phyloP scores from a whole-genome alignment of 2,113 vertebrate species.

The Phodopus roborovskii region DNA sequence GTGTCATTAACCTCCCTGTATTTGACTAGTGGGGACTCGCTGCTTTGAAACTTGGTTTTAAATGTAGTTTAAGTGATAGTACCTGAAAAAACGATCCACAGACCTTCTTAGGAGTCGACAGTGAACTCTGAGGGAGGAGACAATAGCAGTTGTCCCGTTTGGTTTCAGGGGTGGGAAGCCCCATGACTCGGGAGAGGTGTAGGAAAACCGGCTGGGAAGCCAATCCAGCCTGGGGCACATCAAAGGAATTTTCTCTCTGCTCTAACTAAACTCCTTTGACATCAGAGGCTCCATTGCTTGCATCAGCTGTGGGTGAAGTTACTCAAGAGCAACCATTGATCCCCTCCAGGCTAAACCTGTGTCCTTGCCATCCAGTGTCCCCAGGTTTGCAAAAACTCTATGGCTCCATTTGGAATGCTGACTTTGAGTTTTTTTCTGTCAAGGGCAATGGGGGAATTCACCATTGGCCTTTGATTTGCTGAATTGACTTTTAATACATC shows the following conservation, averaged over 20 bases:
- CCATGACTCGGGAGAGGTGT: fast-evolving
- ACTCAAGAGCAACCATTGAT: slow-evolving; percentile 30
- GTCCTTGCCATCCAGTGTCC: neutral
- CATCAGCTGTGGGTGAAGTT: neutral
- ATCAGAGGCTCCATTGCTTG: neutral
- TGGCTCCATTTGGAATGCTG: neutral
- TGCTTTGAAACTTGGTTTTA: neutral
- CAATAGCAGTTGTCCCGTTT: neutral
- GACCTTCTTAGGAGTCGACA: neutral
- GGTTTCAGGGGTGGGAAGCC: neutral
- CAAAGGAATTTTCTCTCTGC: slow-evolving; percentile 35
- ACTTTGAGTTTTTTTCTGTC: neutral
- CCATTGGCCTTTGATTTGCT: neutral
- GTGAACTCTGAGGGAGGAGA: neutral
- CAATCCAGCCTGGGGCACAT: neutral
- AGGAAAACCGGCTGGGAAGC: neutral
- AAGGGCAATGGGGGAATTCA: neutral
- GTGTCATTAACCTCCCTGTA: neutral
- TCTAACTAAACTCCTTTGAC: neutral
- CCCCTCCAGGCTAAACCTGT: neutral
- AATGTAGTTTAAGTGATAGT: neutral
- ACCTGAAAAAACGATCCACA: too few species aligned
- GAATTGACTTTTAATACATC: neutral
- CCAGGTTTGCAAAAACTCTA: neutral
- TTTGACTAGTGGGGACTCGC: too few species aligned